Evolutionary conservation across 2,113 vertebrate genomes (phyloP).

Genomic region (Periophthalmodon schlosseri): DNA sequence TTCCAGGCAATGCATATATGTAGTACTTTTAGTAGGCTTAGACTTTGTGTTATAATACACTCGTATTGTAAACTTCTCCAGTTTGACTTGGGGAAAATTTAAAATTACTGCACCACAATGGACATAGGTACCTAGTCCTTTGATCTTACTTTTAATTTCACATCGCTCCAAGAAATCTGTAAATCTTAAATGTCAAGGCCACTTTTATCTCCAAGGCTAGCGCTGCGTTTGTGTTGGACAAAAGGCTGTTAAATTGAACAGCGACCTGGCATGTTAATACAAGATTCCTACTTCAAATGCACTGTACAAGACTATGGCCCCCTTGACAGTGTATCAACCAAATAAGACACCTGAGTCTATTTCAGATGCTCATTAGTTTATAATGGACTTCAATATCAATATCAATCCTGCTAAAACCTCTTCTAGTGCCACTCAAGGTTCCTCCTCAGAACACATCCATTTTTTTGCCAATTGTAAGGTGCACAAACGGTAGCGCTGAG

Average conservation of each 20-base stretch:
- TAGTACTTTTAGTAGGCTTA: not conserved
- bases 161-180: constrained; percentile 47
- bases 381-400: constrained; percentile 49
- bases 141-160: constrained; percentile 64
- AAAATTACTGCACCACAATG: constrained; percentile 8
- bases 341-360: constrained; percentile 52
- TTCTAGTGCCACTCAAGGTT: constrained; percentile 44
- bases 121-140: constrained; percentile 25
- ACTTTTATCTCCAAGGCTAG: constrained; percentile 62
- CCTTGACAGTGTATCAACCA: constrained; percentile 53
- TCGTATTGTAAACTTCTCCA: not conserved
- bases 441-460: constrained; percentile 12
- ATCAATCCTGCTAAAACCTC: constrained; percentile 55
- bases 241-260: constrained; percentile 57
- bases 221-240: constrained; percentile 63
- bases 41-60: too few species aligned
- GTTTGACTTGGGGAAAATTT: constrained; percentile 20
- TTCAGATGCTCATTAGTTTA: constrained; percentile 55
- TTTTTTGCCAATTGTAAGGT: constrained; percentile 45
- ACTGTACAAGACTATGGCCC: constrained; percentile 45
- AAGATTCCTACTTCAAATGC: constrained; percentile 46
- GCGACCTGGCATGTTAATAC: constrained; percentile 56
- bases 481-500: constrained; percentile 24
- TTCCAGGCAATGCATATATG: not conserved
- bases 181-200: constrained; percentile 55